These are phyloP conservation scores for Tribolium castaneum DNA, from an alignment of 1,140 invertebrate species.

Conservation along the genomic window DNA sequence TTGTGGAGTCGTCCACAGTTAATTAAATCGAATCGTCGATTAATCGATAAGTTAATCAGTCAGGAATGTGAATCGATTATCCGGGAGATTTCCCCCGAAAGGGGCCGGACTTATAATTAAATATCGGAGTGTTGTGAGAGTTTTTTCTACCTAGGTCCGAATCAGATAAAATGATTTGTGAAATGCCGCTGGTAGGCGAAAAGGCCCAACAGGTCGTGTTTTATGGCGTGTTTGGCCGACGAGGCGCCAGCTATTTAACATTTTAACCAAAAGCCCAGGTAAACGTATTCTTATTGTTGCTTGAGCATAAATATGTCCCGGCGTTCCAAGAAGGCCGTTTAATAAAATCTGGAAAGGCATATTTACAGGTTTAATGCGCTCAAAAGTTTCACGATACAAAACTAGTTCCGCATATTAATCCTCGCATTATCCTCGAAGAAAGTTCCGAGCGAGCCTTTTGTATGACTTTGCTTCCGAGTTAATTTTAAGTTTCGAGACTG, in stretches of 20 bases:
- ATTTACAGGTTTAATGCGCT: constrained; percentile 38
- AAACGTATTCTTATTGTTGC: constrained; percentile 20
- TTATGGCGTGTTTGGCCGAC: constrained; percentile 18
- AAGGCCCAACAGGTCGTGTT: not conserved
- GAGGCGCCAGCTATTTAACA: constrained; percentile 28
- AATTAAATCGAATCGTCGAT: constrained; percentile 9
- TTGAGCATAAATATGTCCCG: constrained; percentile 7
- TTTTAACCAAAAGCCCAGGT: constrained; percentile 16
- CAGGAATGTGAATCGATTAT: constrained; percentile 16
- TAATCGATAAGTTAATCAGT: constrained; percentile 26
- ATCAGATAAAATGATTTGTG: constrained; percentile 34
- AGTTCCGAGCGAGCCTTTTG: constrained; percentile 19
- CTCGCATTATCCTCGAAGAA: constrained; percentile 36
- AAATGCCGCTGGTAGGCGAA: not conserved
- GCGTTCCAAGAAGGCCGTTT: constrained; percentile 16
- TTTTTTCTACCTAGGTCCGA: constrained; percentile 1
- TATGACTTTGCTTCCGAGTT: constrained; percentile 30
- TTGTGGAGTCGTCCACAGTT: constrained; percentile 5
- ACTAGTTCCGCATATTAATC: constrained; percentile 45
- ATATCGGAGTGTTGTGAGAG: not conserved
- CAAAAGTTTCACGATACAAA: constrained; percentile 41
- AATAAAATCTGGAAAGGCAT: constrained; percentile 39
- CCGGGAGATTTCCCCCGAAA: constrained; percentile 1
- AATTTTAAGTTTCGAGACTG: constrained; percentile 16
- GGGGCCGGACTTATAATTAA: constrained; percentile 7